Conservation (phyloP, 2,113 vertebrate species). For the Lampris incognitus region DNA sequence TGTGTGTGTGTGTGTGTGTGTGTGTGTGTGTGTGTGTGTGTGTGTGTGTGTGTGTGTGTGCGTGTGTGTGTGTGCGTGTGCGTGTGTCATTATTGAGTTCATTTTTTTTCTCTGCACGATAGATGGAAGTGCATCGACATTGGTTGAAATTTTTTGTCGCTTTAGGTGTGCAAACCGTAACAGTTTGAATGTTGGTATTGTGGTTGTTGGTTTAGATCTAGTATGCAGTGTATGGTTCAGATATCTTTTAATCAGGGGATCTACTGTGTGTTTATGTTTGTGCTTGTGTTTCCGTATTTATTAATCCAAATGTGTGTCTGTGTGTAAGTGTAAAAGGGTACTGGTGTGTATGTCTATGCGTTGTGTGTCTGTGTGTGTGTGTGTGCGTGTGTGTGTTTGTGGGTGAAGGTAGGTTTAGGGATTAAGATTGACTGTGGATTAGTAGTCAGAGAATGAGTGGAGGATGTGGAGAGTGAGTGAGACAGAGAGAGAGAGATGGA, state of each 20-base stretch:
- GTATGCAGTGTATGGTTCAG: no score
- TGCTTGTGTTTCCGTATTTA: neutral
- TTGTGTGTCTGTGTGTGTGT: constrained; percentile 4
- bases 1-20: neutral
- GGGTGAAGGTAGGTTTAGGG: constrained; percentile 54
- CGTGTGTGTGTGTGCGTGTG: neutral
- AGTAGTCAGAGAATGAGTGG: constrained; percentile 67
- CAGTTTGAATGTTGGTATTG: no score
- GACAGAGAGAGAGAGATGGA: constrained; percentile 22
- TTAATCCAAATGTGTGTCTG: neutral
- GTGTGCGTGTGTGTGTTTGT: constrained; percentile 6
- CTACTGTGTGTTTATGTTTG: neutral
- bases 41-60: neutral
- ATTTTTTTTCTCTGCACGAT: no score
- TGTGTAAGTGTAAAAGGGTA: constrained; percentile 8
- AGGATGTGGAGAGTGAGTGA: constrained; percentile 33
- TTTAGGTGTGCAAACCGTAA: no score
- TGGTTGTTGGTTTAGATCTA: no score
- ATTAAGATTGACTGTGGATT: constrained; percentile 74
- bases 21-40: neutral
- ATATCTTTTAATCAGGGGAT: no score
- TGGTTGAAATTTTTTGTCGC: no score
- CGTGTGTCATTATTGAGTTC: neutral
- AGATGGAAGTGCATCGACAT: no score
- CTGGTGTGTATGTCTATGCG: constrained; percentile 4